Percentiles rank a stretch among this genome's conserved stretches.
These are phyloP conservation scores for Sarcophaga variegata DNA, from an alignment of 2,888 invertebrate species.

Conservation along the genomic window DNA sequence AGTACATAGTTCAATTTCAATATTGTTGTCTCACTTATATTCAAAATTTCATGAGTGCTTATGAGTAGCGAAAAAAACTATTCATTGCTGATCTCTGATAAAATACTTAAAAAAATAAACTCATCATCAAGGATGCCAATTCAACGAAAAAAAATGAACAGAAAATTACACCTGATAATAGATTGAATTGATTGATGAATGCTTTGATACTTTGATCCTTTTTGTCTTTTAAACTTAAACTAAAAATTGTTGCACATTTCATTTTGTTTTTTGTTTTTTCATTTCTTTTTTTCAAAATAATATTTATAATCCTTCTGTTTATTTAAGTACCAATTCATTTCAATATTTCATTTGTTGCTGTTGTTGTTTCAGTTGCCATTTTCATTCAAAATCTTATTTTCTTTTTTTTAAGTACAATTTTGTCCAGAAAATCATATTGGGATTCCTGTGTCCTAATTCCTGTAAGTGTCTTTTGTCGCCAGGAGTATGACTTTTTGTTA, in stretches of 20 bases:
- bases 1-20: no score
- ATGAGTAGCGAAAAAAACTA: no score
- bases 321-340: conserved; percentile 53
- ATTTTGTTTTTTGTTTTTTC: background rate
- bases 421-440: conserved; percentile 13
- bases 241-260: conserved; percentile 64
- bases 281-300: conserved; percentile 60
- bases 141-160: background rate
- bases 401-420: conserved; percentile 39
- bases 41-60: no score
- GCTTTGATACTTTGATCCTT: background rate
- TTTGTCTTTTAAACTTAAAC: conserved; percentile 60
- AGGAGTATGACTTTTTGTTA: conserved; percentile 20
- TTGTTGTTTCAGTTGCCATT: conserved; percentile 1
- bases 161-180: background rate
- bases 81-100: no score
- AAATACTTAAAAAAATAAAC: no score
- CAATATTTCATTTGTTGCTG: conserved; percentile 43
- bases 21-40: no score
- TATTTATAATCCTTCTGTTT: conserved; percentile 50
- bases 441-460: background rate
- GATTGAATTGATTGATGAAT: background rate
- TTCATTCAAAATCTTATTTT: conserved; percentile 24
- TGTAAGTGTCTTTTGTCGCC: background rate
- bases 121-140: no score